Percentiles rank a stretch among this genome's conserved stretches.
These are phyloP conservation scores for Coptodon bakossiorum DNA, from an alignment of 2,113 vertebrate genomes.

Conservation along the genomic window DNA sequence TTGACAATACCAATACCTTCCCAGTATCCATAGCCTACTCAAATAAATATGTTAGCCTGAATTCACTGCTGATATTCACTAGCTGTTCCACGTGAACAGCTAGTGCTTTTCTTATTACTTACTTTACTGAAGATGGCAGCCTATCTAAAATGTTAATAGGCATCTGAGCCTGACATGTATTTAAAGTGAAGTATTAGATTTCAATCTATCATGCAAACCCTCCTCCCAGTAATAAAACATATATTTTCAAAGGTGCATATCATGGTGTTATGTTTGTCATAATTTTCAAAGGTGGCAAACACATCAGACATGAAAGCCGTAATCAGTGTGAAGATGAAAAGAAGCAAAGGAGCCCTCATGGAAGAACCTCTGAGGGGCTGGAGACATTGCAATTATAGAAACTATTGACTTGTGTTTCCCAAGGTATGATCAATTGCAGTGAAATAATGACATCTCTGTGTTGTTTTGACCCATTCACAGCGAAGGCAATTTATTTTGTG, in stretches of 20 bases:
- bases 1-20: neutral
- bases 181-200: neutral
- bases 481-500: constrained; percentile 78
- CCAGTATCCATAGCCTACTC: neutral
- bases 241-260: neutral
- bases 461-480: constrained; percentile 77
- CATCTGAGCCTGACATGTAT: neutral
- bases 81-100: neutral
- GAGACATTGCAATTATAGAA: constrained; percentile 77
- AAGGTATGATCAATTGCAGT: constrained; percentile 77
- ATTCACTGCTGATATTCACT: neutral
- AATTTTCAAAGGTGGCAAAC: neutral
- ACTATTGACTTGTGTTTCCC: constrained; percentile 77
- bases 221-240: neutral
- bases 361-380: constrained; percentile 47
- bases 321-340: constrained; percentile 37
- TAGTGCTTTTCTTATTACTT: neutral
- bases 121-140: neutral
- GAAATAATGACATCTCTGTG: constrained; percentile 78
- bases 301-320: constrained; percentile 17
- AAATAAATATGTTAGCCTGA: neutral
- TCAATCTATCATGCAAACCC: neutral
- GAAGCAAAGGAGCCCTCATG: constrained; percentile 28
- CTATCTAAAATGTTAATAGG: neutral
- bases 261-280: neutral